Conservation (phyloP, 2,888 invertebrate genomes). For the Nipponacmea schrenckii region DNA sequence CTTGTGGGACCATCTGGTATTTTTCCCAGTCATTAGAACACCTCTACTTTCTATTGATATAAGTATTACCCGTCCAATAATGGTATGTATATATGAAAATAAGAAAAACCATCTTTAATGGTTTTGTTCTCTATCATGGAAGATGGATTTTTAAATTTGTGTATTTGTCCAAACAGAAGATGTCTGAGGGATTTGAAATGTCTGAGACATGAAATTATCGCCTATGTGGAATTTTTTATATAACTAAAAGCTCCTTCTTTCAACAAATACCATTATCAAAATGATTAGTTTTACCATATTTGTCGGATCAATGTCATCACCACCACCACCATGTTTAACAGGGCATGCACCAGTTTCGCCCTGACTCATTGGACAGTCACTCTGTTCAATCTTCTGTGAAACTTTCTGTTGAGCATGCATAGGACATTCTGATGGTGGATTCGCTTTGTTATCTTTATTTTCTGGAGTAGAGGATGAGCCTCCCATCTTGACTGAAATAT, state of each 20-base stretch:
- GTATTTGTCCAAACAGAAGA: no score
- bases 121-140: no score
- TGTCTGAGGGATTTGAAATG: no score
- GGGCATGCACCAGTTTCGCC: slow-evolving; percentile 55
- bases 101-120: no score
- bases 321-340: background rate
- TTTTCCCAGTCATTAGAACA: no score
- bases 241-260: background rate
- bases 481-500: background rate
- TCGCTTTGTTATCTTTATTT: slow-evolving; percentile 39
- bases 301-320: slow-evolving; percentile 25
- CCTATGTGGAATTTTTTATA: background rate
- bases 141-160: no score
- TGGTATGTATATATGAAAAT: no score
- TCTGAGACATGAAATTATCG: no score
- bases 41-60: no score
- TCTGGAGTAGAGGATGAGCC: slow-evolving; percentile 32
- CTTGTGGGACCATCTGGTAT: no score
- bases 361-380: slow-evolving; percentile 81
- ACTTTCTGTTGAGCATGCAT: slow-evolving; percentile 32
- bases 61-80: no score
- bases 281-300: slow-evolving; percentile 32
- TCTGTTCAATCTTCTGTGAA: slow-evolving; percentile 22
- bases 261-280: background rate
- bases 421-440: slow-evolving; percentile 20